These are phyloP conservation scores for Alosa sapidissima DNA, from an alignment of 2,797 vertebrate genomes.

Conservation along the genomic window DNA sequence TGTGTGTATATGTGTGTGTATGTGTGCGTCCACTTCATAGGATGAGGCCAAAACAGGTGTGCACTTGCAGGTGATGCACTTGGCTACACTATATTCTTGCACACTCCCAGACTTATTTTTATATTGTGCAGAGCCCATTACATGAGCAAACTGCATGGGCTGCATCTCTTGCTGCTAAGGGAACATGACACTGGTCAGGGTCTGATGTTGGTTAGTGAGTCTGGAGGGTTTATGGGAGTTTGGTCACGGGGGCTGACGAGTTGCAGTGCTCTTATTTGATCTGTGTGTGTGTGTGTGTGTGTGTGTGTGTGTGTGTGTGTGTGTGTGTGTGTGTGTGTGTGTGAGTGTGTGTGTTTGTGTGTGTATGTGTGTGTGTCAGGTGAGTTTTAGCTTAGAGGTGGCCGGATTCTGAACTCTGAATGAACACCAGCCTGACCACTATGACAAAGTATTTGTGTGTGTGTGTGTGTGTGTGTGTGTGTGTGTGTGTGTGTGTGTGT, in stretches of 20 bases:
- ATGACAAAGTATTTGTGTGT: not conserved
- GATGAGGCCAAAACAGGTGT: not conserved
- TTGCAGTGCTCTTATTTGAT: no score
- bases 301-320: not conserved
- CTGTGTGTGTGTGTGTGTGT: not conserved
- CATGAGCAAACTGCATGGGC: not conserved
- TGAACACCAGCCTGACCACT: not conserved
- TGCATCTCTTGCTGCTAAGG: not conserved
- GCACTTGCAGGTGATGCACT: no score
- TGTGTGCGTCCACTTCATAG: not conserved
- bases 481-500: conserved; percentile 12
- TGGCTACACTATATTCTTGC: not conserved
- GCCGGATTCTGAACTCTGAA: not conserved
- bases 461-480: conserved; percentile 4
- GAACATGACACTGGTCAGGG: not conserved
- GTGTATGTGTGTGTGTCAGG: not conserved
- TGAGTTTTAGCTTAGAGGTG: not conserved
- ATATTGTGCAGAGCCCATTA: not conserved
- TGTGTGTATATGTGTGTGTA: no score
- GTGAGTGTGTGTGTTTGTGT: not conserved
- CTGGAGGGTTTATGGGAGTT: not conserved
- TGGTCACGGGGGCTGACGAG: not conserved
- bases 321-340: not conserved
- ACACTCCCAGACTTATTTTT: not conserved
- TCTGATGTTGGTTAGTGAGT: not conserved